Evolutionary conservation across 2,797 vertebrate genomes (phyloP).

Genomic region (Sebastes iracundus): DNA sequence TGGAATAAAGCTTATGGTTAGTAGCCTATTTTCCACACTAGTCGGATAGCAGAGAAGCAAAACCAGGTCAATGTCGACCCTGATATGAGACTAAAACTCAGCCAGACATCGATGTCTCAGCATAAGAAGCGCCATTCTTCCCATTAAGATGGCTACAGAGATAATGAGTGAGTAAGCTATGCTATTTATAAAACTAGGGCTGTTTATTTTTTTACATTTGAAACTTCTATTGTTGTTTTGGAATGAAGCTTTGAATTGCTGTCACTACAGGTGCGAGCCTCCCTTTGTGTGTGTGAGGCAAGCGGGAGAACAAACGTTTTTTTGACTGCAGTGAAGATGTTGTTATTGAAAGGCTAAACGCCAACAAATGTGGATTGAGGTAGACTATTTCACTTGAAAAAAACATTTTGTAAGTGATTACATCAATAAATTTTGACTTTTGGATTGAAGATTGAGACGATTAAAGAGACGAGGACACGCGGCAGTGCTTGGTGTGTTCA

Average conservation of each 20-base stretch:
- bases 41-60: neutral
- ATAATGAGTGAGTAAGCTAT: neutral
- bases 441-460: no score
- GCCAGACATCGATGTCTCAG: neutral
- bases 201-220: neutral
- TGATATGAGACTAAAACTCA: neutral
- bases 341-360: no score
- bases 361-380: no score
- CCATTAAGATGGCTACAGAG: neutral
- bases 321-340: no score
- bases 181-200: neutral
- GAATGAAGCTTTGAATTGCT: neutral
- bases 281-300: no score
- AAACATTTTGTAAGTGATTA: no score
- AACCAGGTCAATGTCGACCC: neutral
- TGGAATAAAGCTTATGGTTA: neutral
- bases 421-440: no score
- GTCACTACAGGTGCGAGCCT: neutral
- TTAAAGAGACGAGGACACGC: no score
- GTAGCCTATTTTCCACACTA: neutral
- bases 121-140: no score
- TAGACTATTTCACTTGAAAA: no score
- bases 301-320: no score
- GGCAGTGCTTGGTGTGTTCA: no score
- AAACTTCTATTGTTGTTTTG: neutral